Evolutionary conservation across 2,113 vertebrate genomes (phyloP), one percentile per base, ranked within the genome.

Genomic region (Pseudorhombus dupliciocellatus): DNA sequence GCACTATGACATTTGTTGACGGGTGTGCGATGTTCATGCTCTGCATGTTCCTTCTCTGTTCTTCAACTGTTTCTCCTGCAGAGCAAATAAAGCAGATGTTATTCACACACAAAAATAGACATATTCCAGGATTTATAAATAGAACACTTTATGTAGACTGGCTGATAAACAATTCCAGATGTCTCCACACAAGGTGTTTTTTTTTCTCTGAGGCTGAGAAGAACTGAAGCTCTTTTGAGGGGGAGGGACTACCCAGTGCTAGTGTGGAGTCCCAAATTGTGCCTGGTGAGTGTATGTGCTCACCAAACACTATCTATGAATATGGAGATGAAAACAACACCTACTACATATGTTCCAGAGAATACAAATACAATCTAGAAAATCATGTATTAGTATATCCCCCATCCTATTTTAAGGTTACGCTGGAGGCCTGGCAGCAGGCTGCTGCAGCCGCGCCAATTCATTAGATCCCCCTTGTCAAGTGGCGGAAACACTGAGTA

Each of bases 61-160:
- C 96, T 34, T 93, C 91, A 31, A 68, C 10, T 0, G 95, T 93
- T 51, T 96, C 96, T n/a, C 93, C 97, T 98, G 85, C 11, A 86
- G 11, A 37, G 73, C 18, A 84, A 82, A 73, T 58, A 24, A 24
- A 7, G 26, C 5, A 75, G 11, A 24, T 0, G 53, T 16, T 4
- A 9, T 56, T 58, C 31, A 50, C 20, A 14, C 56, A 7, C 2
- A 37, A 60, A 42, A n/a, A 50, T 50, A 20, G 46, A 50, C 12
- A 50, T 50, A n/a, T n/a, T 48, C n/a, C 48, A 21, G 48, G 48
- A 11, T 21, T 48, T 11, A 8, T n/a, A n/a, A n/a, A n/a, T n/a
- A n/a, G n/a, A n/a, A n/a, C n/a, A n/a, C n/a, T n/a, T n/a, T n/a
- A n/a, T n/a, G n/a, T n/a, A n/a, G n/a, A n/a, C n/a, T n/a, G n/a